Conservation (phyloP, 1,140 invertebrate genomes). For the Brachionus paranguensis region DNA sequence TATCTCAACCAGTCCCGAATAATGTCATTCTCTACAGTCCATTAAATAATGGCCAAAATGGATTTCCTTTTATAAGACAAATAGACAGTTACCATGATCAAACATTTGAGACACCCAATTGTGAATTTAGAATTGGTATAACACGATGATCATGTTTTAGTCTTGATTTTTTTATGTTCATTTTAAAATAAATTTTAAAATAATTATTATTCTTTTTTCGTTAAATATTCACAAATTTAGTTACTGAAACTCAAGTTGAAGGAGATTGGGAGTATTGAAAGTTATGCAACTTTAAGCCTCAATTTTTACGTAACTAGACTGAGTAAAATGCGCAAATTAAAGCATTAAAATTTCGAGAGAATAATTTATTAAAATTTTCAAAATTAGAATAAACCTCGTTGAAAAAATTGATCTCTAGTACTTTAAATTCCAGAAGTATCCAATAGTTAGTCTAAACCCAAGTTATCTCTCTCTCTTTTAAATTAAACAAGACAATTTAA, state of each 20-base stretch:
- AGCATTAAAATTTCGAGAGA: not conserved
- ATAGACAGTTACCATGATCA: not conserved
- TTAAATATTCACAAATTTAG: not conserved
- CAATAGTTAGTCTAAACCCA: not conserved
- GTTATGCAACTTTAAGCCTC: not conserved
- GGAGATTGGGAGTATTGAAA: not conserved
- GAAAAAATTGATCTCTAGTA: not conserved
- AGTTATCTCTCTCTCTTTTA: not conserved
- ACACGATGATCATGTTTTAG: not conserved
- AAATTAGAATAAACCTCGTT: not conserved
- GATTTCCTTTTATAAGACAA: not conserved
- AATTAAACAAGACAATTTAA: not conserved
- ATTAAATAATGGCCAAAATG: too few relatives aligned
- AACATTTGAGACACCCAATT: not conserved
- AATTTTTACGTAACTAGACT: not conserved
- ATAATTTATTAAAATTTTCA: constrained; percentile 4
- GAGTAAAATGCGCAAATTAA: not conserved
- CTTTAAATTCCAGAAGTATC: not conserved
- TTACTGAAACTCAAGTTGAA: not conserved
- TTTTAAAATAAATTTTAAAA: not conserved
- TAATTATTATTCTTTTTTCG: not conserved
- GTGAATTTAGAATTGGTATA: not conserved
- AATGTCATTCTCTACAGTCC: too few relatives aligned
- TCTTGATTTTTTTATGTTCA: not conserved
- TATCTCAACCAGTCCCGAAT: too few relatives aligned